Conservation (phyloP, 2,113 vertebrate genomes). For the Nerophis ophidion region DNA sequence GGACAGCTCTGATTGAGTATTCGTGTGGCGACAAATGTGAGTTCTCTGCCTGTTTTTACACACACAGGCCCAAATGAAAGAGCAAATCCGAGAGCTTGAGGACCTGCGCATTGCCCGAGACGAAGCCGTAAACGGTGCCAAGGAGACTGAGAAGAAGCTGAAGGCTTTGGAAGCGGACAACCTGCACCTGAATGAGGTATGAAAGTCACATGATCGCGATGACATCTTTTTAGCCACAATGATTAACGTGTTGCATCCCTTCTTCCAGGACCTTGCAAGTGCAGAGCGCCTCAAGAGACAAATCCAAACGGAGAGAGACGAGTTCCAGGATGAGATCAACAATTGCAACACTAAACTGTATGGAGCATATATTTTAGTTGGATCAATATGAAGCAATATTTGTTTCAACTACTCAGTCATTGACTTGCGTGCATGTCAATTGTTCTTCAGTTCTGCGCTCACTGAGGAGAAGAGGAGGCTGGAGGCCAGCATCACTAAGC, state of each 20-base stretch:
- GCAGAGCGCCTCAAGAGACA: constrained; percentile 86
- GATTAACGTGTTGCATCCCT: too few relatives aligned
- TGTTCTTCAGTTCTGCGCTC: constrained; percentile 48
- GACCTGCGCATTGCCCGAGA: constrained; percentile 86
- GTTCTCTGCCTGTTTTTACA: constrained; percentile 1
- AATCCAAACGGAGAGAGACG: constrained; percentile 87
- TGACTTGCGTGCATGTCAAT: not conserved
- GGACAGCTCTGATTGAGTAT: not conserved
- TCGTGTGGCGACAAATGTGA: not conserved
- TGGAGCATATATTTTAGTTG: constrained; percentile 18
- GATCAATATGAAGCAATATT: too few relatives aligned
- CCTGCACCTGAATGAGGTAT: constrained; percentile 89
- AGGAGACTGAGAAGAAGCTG: constrained; percentile 91
- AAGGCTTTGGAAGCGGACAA: constrained; percentile 90
- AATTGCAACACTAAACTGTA: constrained; percentile 86
- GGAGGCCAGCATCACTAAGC: constrained; percentile 85
- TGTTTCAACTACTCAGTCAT: not conserved
- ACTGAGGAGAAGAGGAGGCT: constrained; percentile 85
- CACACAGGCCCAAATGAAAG: constrained; percentile 84
- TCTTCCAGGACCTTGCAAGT: constrained; percentile 82
- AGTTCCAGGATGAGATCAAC: constrained; percentile 90
- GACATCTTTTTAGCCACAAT: too few relatives aligned
- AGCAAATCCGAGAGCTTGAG: constrained; percentile 84
- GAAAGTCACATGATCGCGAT: not conserved
- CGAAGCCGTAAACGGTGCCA: constrained; percentile 80